Evolutionary conservation across 2,888 invertebrate genomes (phyloP).

Genomic region (Micoletzkya japonica): DNA sequence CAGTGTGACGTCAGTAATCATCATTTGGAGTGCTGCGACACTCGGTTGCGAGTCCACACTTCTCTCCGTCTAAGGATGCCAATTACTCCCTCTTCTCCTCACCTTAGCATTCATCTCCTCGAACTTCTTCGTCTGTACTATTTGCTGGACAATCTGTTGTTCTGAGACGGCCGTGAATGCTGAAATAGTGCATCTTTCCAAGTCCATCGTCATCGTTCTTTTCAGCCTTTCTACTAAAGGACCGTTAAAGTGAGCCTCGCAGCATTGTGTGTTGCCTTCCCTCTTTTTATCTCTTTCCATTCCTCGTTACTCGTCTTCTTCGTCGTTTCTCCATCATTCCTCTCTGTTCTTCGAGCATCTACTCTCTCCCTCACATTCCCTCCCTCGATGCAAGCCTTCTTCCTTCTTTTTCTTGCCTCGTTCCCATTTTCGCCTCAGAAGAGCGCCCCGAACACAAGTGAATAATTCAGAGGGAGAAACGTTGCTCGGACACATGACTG

Average conservation of each 20-base stretch:
- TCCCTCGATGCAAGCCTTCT: constrained; percentile 1
- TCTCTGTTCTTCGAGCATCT: not conserved
- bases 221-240: too few species aligned
- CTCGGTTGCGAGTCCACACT: not conserved
- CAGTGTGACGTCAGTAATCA: not conserved
- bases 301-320: not conserved
- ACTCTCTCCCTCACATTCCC: not conserved
- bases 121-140: constrained; percentile 57
- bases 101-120: constrained; percentile 45
- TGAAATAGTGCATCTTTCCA: constrained; percentile 32
- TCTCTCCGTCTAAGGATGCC: too few species aligned
- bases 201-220: not conserved
- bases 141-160: constrained; percentile 59
- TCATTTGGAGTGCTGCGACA: not conserved
- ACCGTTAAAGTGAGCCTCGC: too few species aligned
- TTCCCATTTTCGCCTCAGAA: not conserved
- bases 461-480: constrained; percentile 28
- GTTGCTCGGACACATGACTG: constrained; percentile 28
- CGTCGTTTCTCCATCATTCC: not conserved
- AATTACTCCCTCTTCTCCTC: not conserved
- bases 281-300: not conserved
- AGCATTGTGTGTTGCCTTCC: not conserved
- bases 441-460: constrained; percentile 21
- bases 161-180: constrained; percentile 60
- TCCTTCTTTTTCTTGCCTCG: constrained; percentile 2